Evolutionary conservation across 2,888 invertebrate species (phyloP), one percentile per base, ranked within the genome.

Genomic region (Drosophila differens): DNA sequence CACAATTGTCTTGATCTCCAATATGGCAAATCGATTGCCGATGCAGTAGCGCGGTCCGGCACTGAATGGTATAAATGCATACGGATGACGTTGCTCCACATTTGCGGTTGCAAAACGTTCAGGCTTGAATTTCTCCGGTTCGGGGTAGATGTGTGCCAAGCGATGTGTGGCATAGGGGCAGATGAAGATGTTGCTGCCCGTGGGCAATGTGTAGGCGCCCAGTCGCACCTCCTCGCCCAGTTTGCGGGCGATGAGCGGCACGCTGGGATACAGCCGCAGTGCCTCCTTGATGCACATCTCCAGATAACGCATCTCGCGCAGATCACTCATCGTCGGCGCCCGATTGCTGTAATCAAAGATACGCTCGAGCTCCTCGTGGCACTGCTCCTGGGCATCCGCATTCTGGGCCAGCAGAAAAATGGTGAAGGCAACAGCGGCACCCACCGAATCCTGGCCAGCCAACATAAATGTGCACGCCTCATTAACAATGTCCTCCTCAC

Each of bases 211-310:
- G 71, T 93, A 87, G 51, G 94, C 94, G 7, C 94, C 94, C 89
- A 93, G 74, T 25, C 85, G 91, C n/a, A 93, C 91, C 33, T 93
- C 93, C 81, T 93, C 93, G 30, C 92, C 92, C 52, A 93, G 74
- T 64, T 92, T 91, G 3, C 93, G 91, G 1, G 93, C 93, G 14
- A 93, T 91, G 5, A 93, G 60, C 3, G 94, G 93, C 3, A 93
- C 93, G 74, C 93, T 94, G 33, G 94, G 94, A 80, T 93, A 94
- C 1, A 93, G 76, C 32, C 96, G 94, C 65, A 96, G 83, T 0
- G 95, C 94, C 91, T 96, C 96, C 88, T 96, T 96, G 54, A 96
- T 95, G 83, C 96, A 96, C 91, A 95, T 95, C 79, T 96, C 96
- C 76, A 96, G 92, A 83, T 96, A 96, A 47, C 94, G 94, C 95